phyloP scores from a whole-genome alignment of 2,113 vertebrate genomes.

The Leptocoma aspasia region DNA sequence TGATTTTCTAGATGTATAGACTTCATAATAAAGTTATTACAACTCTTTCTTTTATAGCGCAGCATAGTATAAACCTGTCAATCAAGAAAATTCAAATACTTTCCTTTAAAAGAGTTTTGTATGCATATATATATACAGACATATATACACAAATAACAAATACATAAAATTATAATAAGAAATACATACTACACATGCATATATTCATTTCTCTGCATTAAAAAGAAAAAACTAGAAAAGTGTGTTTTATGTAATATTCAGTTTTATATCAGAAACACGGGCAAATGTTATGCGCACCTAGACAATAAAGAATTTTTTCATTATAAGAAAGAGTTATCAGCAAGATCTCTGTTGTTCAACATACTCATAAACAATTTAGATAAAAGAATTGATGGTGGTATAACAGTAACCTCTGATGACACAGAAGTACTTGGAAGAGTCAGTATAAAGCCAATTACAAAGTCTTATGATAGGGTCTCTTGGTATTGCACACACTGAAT shows the following conservation, averaged over 20 bases:
- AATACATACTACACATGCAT: background rate
- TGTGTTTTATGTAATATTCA: background rate
- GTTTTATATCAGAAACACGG: background rate
- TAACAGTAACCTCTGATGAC: background rate
- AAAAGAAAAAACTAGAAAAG: background rate
- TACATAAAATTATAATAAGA: background rate
- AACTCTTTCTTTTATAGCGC: background rate
- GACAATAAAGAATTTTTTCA: background rate
- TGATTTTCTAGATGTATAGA: background rate
- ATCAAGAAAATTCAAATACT: background rate
- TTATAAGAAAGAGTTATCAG: background rate
- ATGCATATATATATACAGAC: rapidly evolving
- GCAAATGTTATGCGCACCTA: background rate
- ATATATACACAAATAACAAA: background rate
- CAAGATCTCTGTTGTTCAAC: background rate
- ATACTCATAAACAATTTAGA: background rate
- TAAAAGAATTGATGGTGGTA: background rate
- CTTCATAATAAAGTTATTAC: background rate
- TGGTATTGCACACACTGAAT: background rate
- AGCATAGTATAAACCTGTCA: background rate
- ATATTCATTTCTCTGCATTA: background rate
- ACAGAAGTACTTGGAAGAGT: background rate
- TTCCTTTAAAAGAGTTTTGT: background rate
- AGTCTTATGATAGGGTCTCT: background rate
- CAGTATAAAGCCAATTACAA: background rate